Evolutionary conservation across 2,113 vertebrate species (phyloP).

Genomic region (Sula dactylatra): DNA sequence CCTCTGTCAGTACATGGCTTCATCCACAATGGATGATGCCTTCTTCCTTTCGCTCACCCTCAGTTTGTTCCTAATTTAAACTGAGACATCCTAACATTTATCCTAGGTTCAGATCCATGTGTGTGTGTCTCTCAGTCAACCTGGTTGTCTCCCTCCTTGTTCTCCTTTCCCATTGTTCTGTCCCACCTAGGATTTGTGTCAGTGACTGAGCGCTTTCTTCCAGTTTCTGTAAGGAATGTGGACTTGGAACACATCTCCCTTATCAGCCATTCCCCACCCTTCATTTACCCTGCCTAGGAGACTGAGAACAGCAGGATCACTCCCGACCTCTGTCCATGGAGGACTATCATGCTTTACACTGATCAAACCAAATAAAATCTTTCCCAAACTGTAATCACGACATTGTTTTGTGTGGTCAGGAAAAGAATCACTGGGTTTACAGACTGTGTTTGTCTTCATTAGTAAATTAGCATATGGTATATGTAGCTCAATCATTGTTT

Average conservation of each 20-base stretch:
- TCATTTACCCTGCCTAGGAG: neutral
- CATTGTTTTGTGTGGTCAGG: neutral
- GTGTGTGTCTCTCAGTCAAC: too few species aligned
- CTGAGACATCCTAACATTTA: neutral
- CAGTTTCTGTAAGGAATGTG: too few species aligned
- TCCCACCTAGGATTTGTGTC: too few species aligned
- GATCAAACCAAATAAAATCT: neutral
- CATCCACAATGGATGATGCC: neutral
- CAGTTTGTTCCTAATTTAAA: neutral
- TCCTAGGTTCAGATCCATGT: neutral
- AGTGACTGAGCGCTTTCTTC: too few species aligned
- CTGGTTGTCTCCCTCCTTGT: too few species aligned
- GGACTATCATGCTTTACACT: neutral
- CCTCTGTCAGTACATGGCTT: neutral
- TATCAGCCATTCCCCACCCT: too few species aligned
- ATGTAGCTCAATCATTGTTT: neutral
- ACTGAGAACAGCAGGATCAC: neutral
- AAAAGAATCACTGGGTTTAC: neutral
- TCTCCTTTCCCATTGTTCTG: too few species aligned
- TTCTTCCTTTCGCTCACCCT: slow-evolving; percentile 4
- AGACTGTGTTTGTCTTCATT: neutral
- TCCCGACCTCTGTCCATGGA: neutral
- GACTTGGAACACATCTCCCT: too few species aligned
- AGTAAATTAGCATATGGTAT: neutral
- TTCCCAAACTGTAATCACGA: neutral